Evolutionary conservation across 1,140 invertebrate genomes (phyloP), one percentile per base, ranked within the genome.

Genomic region (Littorina saxatilis): DNA sequence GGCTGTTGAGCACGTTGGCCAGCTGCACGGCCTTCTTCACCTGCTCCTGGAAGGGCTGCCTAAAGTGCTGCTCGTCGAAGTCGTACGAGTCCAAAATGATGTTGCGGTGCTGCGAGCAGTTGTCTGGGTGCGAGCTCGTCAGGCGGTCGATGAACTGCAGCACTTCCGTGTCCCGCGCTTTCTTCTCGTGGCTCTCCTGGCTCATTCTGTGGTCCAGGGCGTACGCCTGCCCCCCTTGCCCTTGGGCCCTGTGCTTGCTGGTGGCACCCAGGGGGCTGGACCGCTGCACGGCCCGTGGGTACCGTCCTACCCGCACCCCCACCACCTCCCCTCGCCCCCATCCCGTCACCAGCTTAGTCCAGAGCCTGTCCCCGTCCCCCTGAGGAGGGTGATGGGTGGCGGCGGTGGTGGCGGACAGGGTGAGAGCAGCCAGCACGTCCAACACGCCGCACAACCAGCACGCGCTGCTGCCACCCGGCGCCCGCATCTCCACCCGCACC

Each of bases 1-100:
- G 81, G 66, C 77, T 84, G 47, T 86, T 88, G 50, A 88, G 81
- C 23, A 79, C 82, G 73, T 87, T 88, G 32, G 87, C 86, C 29
- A 88, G 47, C 35, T 79, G 77, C 1, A 88, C 84, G 35, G 85
- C 80, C 70, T 84, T 85, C n/a, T 83, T 77, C 50, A 86, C 85
- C 39, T 83, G 75, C 17, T 78, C 76, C 15, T 73, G 68, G 73
- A 86, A 88, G n/a, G 74, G 66, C 47, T 80, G 55, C 52, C 50
- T 68, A 43, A 87, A 86, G 70, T 83, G 70, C 23, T 63, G 35
- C 23, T 77, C 43, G 23, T 20, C 52, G 50, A 86, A 83, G 20
- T 23, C 23, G 68, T 68, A 83, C n/a, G n/a, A n/a, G 47, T 70
- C 43, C 47, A 35, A 43, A 29, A 82, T 47, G 40, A 63, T 29